Base-by-base conservation (phyloP, 2,113 vertebrate species). In the Rutilus rutilus region DNA sequence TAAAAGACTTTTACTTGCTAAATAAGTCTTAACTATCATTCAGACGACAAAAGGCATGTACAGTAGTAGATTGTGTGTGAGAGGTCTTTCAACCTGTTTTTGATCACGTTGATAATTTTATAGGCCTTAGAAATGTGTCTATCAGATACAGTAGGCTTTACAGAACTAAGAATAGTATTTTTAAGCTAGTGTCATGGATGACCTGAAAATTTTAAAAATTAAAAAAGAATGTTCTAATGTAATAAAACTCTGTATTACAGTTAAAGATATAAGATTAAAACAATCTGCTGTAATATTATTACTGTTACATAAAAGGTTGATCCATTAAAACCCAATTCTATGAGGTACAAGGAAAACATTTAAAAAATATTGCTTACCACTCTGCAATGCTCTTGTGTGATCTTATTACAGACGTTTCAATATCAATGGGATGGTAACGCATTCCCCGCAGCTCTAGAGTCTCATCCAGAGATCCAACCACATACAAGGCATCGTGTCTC, bases 401-500 rank as follows among this genome's bases (percentile, higher is more conserved):
- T 6, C 98, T 94, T 89, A 97, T 97, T 36, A 99, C 97, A 0
- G 98, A 99, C 0, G 96, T 99, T 91, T 99, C 98, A 3, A 99
- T 99, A 92, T 99, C 98, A 1, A 97, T 98, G 74, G 98, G 98
- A 88, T 99, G 98, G 90, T 99, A 99, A 57, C 97, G 95, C 98
- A 99, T 97, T 85, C 98, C 98, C 83, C 98, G 93, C 88, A 99
- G 95, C 93, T 99, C 98, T 88, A 99, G 94, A 0, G 98, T 98
- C 91, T 99, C 98, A 85, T 99, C 97, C 89, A 99, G 93, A 77
- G 97, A 97, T 11, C 98, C 98, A 3, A 99, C 97, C 78, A 99
- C 97, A 3, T 99, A 99, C 3, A 99, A 93, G 2, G 98, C 98
- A 2, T 99, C 98, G 0, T 99, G 98, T 14, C 97, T 95, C 92